Conservation (phyloP, 2,797 vertebrate genomes). For the Hybognathus amarus region DNA sequence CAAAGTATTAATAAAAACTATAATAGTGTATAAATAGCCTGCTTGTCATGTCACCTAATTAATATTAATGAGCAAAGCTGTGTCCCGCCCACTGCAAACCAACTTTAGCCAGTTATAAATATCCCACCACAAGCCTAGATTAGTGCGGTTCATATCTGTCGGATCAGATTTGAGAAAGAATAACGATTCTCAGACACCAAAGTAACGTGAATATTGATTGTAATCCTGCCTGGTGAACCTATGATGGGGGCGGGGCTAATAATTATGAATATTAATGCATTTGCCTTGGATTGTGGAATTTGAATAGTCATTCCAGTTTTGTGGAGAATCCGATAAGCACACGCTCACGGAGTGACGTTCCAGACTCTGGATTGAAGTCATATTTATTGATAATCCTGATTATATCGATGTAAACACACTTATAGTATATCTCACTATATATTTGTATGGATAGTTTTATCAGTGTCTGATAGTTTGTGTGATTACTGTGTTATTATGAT, state of each 20-base stretch:
- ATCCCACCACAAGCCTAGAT: neutral
- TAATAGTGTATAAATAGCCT: neutral
- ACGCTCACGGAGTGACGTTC: conserved; percentile 45
- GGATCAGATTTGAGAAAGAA: neutral
- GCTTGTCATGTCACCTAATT: neutral
- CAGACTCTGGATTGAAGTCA: conserved; percentile 65
- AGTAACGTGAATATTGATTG: conserved; percentile 27
- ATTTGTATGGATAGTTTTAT: conserved; percentile 74
- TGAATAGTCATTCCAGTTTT: conserved; percentile 68
- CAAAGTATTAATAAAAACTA: neutral
- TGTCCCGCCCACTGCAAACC: neutral
- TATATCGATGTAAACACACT: conserved; percentile 41
- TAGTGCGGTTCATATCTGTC: neutral
- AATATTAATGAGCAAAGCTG: neutral
- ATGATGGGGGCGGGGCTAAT: neutral
- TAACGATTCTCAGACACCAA: neutral
- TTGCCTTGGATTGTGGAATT: conserved; percentile 43
- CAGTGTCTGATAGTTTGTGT: conserved; percentile 67
- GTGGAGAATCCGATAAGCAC: conserved; percentile 59
- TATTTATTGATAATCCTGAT: conserved; percentile 75
- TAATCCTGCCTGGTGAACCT: neutral
- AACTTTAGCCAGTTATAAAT: neutral
- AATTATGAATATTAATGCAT: neutral
- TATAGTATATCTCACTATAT: conserved; percentile 63
- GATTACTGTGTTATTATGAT: conserved; percentile 67